A percentile compares a stretch with the other conserved stretches of the same genome.
Evolutionary conservation across 1,140 invertebrate genomes (phyloP).

Genomic region (Drosophila seguyi): DNA sequence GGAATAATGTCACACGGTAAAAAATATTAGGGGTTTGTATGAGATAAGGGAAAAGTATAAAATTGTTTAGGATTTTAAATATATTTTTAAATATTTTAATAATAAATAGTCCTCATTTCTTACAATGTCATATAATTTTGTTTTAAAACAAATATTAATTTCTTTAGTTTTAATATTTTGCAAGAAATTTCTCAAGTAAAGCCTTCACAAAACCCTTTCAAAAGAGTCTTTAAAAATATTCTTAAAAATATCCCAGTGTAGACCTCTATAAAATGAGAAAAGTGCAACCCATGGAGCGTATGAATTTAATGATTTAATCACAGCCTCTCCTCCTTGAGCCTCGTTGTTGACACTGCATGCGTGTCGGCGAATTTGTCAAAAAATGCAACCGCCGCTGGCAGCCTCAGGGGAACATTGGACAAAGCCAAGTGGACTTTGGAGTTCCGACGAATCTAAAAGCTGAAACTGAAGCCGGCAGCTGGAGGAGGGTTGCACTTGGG

Average conservation of each 20-base stretch:
- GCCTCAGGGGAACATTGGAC: slow-evolving; percentile 69
- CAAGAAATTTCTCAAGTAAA: not conserved
- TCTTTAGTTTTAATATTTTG: not conserved
- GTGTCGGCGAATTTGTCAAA: slow-evolving; percentile 81
- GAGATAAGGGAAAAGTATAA: not conserved
- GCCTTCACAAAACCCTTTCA: not conserved
- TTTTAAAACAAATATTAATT: not conserved
- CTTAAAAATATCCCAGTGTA: not conserved
- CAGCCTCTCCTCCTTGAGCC: slow-evolving; percentile 45
- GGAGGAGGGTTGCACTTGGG: slow-evolving; percentile 45
- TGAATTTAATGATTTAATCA: slow-evolving; percentile 84
- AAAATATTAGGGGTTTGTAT: not conserved
- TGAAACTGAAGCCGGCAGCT: slow-evolving; percentile 15
- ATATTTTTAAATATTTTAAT: not conserved
- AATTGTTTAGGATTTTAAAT: not conserved
- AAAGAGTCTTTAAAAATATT: too few relatives aligned
- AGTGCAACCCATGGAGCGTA: slow-evolving; percentile 76
- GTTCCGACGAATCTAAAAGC: not conserved
- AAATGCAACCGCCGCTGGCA: slow-evolving; percentile 62
- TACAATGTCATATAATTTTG: too few relatives aligned
- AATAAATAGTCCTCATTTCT: not conserved
- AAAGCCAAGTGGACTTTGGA: slow-evolving; percentile 64
- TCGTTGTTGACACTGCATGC: slow-evolving; percentile 81
- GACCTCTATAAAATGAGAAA: slow-evolving; percentile 57
- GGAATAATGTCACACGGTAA: slow-evolving; percentile 23